Conservation (phyloP, 2,888 invertebrate species). For the Pyrocoelia pectoralis region DNA sequence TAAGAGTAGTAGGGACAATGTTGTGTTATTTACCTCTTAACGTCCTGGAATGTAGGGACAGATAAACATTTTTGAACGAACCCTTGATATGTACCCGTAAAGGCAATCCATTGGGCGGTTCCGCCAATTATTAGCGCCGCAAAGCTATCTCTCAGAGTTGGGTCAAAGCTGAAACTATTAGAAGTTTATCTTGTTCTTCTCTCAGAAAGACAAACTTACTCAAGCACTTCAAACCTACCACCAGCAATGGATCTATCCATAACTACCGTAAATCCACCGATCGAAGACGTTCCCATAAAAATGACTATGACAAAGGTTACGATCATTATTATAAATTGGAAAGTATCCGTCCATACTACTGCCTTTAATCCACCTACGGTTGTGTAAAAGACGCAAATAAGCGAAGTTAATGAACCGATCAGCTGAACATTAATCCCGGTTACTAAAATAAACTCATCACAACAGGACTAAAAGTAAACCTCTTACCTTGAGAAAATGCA, state of each 20-base stretch:
- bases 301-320: slow-evolving; percentile 64
- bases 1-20: slow-evolving; percentile 13
- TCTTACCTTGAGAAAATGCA: slow-evolving; percentile 72
- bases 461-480: slow-evolving; percentile 16
- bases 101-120: slow-evolving; percentile 63
- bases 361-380: slow-evolving; percentile 63
- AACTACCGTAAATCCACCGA: slow-evolving; percentile 67
- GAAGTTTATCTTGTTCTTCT: slow-evolving; percentile 16
- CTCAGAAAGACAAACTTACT: slow-evolving; percentile 60
- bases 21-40: slow-evolving; percentile 58
- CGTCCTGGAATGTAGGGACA: slow-evolving; percentile 62
- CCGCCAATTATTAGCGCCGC: slow-evolving; percentile 68
- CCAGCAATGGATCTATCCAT: slow-evolving; percentile 66
- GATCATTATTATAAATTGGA: no score
- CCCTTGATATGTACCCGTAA: slow-evolving; percentile 65
- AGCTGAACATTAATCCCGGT: slow-evolving; percentile 70
- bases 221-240: slow-evolving; percentile 67
- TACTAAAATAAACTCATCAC: slow-evolving; percentile 58
- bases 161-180: slow-evolving; percentile 67
- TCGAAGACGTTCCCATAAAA: slow-evolving; percentile 63
- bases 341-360: slow-evolving; percentile 63
- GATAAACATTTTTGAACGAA: slow-evolving; percentile 66
- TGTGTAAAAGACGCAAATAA: slow-evolving; percentile 75
- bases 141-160: slow-evolving; percentile 68
- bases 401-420: slow-evolving; percentile 69